Evolutionary conservation across 2,888 invertebrate genomes (phyloP), one percentile per base, ranked within the genome.

Genomic region (Diploptera punctata): DNA sequence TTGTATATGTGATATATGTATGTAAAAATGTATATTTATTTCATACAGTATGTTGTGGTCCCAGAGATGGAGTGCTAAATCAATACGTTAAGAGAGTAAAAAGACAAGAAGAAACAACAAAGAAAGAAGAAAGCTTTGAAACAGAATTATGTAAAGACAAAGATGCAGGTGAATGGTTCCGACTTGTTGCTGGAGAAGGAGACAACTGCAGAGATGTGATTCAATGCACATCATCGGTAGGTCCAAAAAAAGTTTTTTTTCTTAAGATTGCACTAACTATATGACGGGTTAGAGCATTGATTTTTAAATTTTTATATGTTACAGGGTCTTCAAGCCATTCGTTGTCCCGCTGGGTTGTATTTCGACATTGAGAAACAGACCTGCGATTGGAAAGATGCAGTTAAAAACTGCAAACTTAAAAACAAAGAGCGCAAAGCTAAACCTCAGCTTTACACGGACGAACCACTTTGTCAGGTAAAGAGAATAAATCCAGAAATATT

Each of bases 291-390:
- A 33, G 10, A 33, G 33, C 33, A 33, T 33, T 33, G 33, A 7
- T 10, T 33, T 33, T 33, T 33, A 33, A 10, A 33, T 10, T 7
- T 33, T 33, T 74, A 71, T 71, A 67, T 61, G 60, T n/a, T 67
- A 18, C 84, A 94, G 93, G 95, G 95, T 81, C 90, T 96, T 67
- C 95, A 95, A 89, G 95, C 95, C 31, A 94, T 96, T 80, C 91
- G 95, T 83, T 96, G 96, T 82, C 96, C 96, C 52, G 94, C 96
- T 71, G 95, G 96, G 84, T 86, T 97, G 78, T 95, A 88, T 84
- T 97, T 97, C 84, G 96, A 97, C 83, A 95, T 96, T 80, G 96
- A 96, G 82, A 95, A 95, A 83, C 96, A 97, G 84, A 96, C 96
- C 2, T 97, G 96, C 81, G 95, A 96, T 82, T 97, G 96, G 96